Base-by-base conservation (phyloP, 2,888 invertebrate species). In the Acrobasis repandana region DNA sequence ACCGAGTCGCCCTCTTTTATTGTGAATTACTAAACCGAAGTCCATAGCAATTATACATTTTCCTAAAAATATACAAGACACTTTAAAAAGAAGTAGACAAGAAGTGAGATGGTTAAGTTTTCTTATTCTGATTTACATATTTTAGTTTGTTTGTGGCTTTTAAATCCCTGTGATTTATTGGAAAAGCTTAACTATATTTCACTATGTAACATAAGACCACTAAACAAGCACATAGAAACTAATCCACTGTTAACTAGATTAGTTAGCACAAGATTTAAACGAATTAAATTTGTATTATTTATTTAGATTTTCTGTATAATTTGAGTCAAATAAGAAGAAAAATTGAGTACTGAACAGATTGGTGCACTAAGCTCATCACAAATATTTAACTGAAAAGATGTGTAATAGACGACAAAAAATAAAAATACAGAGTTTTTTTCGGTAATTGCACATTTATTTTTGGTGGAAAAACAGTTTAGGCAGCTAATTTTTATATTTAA, bases 191-290 rank as follows among this genome's bases (percentile, higher is more conserved):
- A 43, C 43, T n/a, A 43, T 14, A 43, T 43, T 43, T 5, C n/a
- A 43, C n/a, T 43, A 10, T 43, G 43, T 43, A 14, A 28, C 6
- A 50, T 2, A 14, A 50, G 10, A 50, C 8, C 28, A 50, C 50
- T 48, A n/a, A 28, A 28, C 3, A 9, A 50, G 50, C 50, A 50
- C 50, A 50, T 50, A 50, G 49, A 4, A n/a, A 50, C n/a, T n/a
- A 50, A 50, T 49, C 28, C 50, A 50, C 50, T 50, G 50, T 28
- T 50, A 28, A 50, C 28, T 50, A 50, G 20, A 28, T 34, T 51
- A 51, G 51, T 8, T 10, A 51, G 33, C 51, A 51, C 51, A 9
- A 51, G 1, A n/a, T 43, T 43, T 2, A 14, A 14, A 43, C 43
- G n/a, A 14, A 14, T 28, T 8, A 28, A 28, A 28, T 3, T 2